Evolutionary conservation across 2,113 vertebrate species (phyloP), one percentile per base, ranked within the genome.

Genomic region (Nesogale talazaci): DNA sequence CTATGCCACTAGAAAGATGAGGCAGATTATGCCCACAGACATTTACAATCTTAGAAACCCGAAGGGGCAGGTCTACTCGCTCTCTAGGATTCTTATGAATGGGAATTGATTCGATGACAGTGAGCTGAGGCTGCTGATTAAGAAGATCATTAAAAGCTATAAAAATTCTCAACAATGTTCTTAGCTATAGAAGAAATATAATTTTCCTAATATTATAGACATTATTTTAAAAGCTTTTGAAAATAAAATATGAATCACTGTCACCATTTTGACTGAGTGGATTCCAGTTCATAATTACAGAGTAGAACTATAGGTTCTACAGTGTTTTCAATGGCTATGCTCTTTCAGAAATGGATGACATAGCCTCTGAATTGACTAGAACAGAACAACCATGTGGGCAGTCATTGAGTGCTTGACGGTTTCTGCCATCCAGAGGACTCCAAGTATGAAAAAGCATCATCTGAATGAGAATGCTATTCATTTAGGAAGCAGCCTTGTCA

Each of bases 171-270:
- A 23, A 56, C 2, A 93, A 65, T 29, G 29, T 87, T 89, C 4
- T 82, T 52, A 79, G 9, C 20, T 86, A 59, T 27, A 1, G 40
- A 76, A 85, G 15, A 20, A n/a, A 11, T 27, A 6, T 82, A 61
- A 22, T 85, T 78, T 1, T 27, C 56, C 10, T 84, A 81, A 83
- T 63, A 31, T 10, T 25, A 69, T 25, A 82, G 38, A 92, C 79
- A 93, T 69, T 31, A 79, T 40, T 6, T 7, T 82, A 6, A 57
- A 94, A 92, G 29, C 1, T 74, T 25, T 40, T 85, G 69, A 11
- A 93, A 88, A 83, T 91, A 85, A 85, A 89, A 84, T 15, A 56
- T 22, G 19, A 85, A 16, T 27, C 65, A 31, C 65, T 27, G 4
- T 17, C 69, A 70, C 31, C 15, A 70, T 19, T 70, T 16, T n/a